A percentile compares a stretch with the other conserved stretches of the same genome.
phyloP scores from a whole-genome alignment of 1,140 invertebrate species.

The Tribolium madens region DNA sequence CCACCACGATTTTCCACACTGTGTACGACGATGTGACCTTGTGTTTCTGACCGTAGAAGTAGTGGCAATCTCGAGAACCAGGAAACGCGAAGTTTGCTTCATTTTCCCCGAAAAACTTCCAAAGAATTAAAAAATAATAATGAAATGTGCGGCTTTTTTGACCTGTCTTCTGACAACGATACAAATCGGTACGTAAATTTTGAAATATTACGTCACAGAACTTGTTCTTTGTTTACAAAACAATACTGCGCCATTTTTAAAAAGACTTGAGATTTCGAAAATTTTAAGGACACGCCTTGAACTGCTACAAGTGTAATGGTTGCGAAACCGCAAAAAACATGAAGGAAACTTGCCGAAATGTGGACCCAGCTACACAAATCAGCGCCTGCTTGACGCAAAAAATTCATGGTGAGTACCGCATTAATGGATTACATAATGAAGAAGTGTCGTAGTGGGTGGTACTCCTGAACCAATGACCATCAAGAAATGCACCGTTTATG shows the following conservation, averaged over 20 bases:
- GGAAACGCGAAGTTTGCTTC: not conserved
- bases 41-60: not conserved
- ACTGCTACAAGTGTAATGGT: conserved; percentile 35
- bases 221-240: not conserved
- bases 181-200: not conserved
- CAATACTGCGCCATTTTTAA: conserved; percentile 11
- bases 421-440: too few species aligned
- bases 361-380: not conserved
- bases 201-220: not conserved
- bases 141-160: not conserved
- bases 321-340: conserved; percentile 1
- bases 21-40: conserved; percentile 4
- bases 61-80: conserved; percentile 16
- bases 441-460: not conserved
- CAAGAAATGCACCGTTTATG: conserved; percentile 20
- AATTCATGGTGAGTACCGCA: conserved; percentile 2
- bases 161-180: not conserved
- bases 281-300: conserved; percentile 11
- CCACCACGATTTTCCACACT: not conserved
- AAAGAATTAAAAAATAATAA: not conserved
- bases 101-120: not conserved
- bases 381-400: conserved; percentile 19
- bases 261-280: not conserved
- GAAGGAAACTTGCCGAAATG: conserved; percentile 25
- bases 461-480: not conserved